Evolutionary conservation across 2,888 invertebrate genomes (phyloP).

Genomic region (Agonopterix heracliana): DNA sequence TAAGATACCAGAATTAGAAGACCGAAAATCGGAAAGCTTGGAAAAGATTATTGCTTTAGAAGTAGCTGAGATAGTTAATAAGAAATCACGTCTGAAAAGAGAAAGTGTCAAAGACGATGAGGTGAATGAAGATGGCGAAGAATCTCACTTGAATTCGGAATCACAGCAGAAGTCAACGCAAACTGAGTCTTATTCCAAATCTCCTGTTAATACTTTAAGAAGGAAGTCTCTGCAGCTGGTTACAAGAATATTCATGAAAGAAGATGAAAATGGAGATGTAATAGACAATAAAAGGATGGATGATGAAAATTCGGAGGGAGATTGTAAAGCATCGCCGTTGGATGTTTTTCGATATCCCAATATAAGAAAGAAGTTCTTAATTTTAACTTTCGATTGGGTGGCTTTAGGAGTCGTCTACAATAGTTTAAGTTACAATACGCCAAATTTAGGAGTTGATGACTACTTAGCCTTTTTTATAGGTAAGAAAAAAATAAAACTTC

Average conservation of each 20-base stretch:
- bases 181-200: conserved; percentile 38
- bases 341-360: conserved; percentile 80
- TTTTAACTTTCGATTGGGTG: conserved; percentile 80
- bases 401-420: conserved; percentile 82
- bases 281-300: conserved; percentile 57
- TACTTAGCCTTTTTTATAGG: conserved; percentile 81
- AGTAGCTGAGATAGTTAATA: conserved; percentile 50
- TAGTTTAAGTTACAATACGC: conserved; percentile 80
- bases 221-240: conserved; percentile 56
- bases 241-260: conserved; percentile 47
- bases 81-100: conserved; percentile 32
- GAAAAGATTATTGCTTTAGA: conserved; percentile 49
- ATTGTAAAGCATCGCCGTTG: conserved; percentile 75
- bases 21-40: conserved; percentile 30
- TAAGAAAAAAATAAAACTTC: conserved; percentile 29
- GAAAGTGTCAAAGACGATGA: conserved; percentile 17
- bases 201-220: conserved; percentile 44
- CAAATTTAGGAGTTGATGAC: conserved; percentile 81
- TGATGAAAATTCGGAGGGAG: conserved; percentile 61
- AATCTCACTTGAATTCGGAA: conserved; percentile 31
- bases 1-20: conserved; percentile 35
- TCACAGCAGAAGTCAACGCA: conserved; percentile 43
- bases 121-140: conserved; percentile 26
- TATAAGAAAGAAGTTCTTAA: conserved; percentile 79
- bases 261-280: conserved; percentile 40